These are phyloP conservation scores for Formica exsecta DNA, from an alignment of 1,140 invertebrate species.

Conservation along the genomic window DNA sequence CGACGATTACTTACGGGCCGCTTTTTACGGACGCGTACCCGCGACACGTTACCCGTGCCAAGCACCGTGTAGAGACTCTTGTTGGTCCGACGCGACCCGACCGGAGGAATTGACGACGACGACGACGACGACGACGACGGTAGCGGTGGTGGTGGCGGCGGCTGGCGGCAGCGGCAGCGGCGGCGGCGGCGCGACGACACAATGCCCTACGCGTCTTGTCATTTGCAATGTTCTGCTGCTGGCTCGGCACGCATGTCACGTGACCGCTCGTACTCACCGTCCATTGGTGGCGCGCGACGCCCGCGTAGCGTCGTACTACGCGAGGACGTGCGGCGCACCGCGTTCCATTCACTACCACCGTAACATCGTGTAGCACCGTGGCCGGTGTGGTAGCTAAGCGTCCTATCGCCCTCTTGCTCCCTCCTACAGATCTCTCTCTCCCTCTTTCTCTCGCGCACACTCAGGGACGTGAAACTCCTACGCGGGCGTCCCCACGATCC, in stretches of 20 bases:
- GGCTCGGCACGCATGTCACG: conserved; percentile 79
- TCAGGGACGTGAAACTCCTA: conserved; percentile 62
- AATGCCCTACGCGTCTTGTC: conserved; percentile 82
- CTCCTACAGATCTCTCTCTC: conserved; percentile 33
- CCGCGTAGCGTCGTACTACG: conserved; percentile 76
- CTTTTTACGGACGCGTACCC: conserved; percentile 26
- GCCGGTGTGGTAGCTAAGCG: conserved; percentile 65
- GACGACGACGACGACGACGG: conserved; percentile 48
- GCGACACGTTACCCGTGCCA: too few species aligned
- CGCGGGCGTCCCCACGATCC: neutral
- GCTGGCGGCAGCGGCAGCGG: conserved; percentile 49
- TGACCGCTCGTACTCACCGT: conserved; percentile 71
- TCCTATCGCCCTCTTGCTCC: conserved; percentile 65
- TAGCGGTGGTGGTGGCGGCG: conserved; percentile 53
- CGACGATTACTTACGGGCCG: neutral
- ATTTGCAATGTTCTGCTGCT: conserved; percentile 80
- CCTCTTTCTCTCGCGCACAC: conserved; percentile 38
- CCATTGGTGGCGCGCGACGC: conserved; percentile 72
- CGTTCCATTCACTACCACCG: conserved; percentile 80
- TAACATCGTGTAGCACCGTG: conserved; percentile 42
- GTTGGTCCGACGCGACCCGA: conserved; percentile 1
- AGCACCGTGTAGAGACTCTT: neutral
- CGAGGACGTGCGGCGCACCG: conserved; percentile 74
- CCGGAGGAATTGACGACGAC: conserved; percentile 2
- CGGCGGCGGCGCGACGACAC: conserved; percentile 76